Percentiles rank a stretch among this genome's conserved stretches.
These are phyloP conservation scores for Drosophila recens DNA, from an alignment of 2,888 invertebrate genomes.

Conservation along the genomic window DNA sequence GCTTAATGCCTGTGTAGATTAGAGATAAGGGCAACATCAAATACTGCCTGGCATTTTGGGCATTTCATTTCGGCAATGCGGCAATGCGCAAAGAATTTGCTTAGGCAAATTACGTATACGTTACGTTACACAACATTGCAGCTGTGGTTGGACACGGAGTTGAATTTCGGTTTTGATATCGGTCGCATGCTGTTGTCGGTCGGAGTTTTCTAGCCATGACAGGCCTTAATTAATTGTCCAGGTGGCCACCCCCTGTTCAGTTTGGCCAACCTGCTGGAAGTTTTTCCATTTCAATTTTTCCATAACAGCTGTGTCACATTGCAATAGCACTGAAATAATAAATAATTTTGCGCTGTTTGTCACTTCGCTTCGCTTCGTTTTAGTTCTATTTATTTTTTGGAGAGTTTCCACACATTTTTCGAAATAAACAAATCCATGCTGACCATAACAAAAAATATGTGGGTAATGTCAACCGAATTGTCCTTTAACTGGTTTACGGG, in stretches of 20 bases:
- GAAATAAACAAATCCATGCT: conserved; percentile 42
- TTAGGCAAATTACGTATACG: conserved; percentile 54
- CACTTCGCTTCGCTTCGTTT: background rate
- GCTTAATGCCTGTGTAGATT: conserved; percentile 76
- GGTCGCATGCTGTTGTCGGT: conserved; percentile 34
- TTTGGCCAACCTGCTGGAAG: conserved; percentile 20
- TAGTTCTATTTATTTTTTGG: conserved; percentile 15
- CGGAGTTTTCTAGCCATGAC: conserved; percentile 14
- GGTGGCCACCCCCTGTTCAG: conserved; percentile 28
- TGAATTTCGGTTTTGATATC: conserved; percentile 47
- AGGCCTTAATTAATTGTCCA: conserved; percentile 63
- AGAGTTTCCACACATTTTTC: conserved; percentile 44
- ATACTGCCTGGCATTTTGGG: conserved; percentile 53
- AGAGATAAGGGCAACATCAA: conserved; percentile 73
- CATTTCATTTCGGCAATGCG: conserved; percentile 44
- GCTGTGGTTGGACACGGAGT: conserved; percentile 40
- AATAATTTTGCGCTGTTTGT: conserved; percentile 53
- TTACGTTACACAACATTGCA: conserved; percentile 57
- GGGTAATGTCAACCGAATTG: conserved; percentile 13
- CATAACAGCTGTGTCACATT: conserved; percentile 34
- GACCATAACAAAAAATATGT: conserved; percentile 18
- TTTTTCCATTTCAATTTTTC: conserved; percentile 51
- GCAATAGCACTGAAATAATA: conserved; percentile 46
- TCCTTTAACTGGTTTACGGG: conserved; percentile 18
- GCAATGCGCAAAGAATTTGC: conserved; percentile 52